Conservation (phyloP, 1,140 invertebrate species). For the Goniozus legneri region DNA sequence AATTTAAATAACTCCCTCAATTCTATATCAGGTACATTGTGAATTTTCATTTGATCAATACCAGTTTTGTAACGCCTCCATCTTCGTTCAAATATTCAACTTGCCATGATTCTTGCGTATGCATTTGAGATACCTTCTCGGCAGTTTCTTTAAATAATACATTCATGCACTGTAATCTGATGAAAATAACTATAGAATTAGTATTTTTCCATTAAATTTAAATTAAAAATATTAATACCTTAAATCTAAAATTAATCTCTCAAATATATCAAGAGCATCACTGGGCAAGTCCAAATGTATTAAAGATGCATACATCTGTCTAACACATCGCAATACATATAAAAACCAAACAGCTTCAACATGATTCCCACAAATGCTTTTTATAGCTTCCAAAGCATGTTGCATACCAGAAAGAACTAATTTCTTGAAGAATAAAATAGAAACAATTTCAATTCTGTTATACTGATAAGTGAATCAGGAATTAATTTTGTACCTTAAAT, state of each 20-base stretch:
- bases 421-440: too few relatives aligned
- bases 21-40: not conserved
- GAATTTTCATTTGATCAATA: constrained; percentile 45
- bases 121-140: constrained; percentile 74
- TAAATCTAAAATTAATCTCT: constrained; percentile 82
- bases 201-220: constrained; percentile 8
- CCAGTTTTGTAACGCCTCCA: constrained; percentile 79
- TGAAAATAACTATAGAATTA: constrained; percentile 14
- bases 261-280: constrained; percentile 78
- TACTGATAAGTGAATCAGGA: constrained; percentile 5
- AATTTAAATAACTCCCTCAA: constrained; percentile 14
- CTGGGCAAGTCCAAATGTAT: constrained; percentile 75
- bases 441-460: constrained; percentile 3
- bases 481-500: constrained; percentile 61
- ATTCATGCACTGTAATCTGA: constrained; percentile 78
- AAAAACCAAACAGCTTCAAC: constrained; percentile 71
- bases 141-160: constrained; percentile 81
- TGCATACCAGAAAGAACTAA: constrained; percentile 46
- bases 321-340: constrained; percentile 71
- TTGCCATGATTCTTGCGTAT: constrained; percentile 82
- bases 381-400: constrained; percentile 44
- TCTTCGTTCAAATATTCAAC: constrained; percentile 78
- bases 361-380: constrained; percentile 50
- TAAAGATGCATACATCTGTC: constrained; percentile 66
- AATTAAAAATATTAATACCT: constrained; percentile 40